Evolutionary conservation across 1,140 invertebrate species (phyloP).

Genomic region (Rhopalosiphum maidis): DNA sequence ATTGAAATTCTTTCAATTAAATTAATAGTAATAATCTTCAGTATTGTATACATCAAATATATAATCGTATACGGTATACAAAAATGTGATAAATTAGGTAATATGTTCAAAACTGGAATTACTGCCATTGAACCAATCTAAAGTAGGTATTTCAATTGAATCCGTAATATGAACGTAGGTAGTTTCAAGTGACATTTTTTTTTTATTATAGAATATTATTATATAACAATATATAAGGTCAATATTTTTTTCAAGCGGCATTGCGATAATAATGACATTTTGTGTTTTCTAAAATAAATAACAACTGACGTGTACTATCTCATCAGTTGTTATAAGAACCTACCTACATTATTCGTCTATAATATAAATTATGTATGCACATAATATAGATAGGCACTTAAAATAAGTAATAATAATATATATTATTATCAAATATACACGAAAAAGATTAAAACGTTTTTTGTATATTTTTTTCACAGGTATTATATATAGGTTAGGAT

Average conservation of each 20-base stretch:
- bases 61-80: neutral
- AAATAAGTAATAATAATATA: neutral
- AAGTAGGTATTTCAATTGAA: neutral
- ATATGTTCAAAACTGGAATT: constrained; percentile 27
- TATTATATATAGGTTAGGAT: neutral
- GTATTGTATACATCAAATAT: neutral
- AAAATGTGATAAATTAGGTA: neutral
- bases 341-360: neutral
- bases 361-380: neutral
- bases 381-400: neutral
- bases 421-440: neutral
- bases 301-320: neutral
- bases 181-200: constrained; percentile 38
- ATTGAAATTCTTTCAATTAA: neutral
- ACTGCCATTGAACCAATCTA: constrained; percentile 16
- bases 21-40: neutral
- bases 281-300: constrained; percentile 10
- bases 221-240: constrained; percentile 24
- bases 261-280: constrained; percentile 10
- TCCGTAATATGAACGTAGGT: neutral
- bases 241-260: constrained; percentile 26
- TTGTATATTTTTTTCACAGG: neutral
- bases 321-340: neutral
- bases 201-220: neutral
- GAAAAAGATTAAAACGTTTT: neutral